These are phyloP conservation scores for Enteromius paludinosus DNA, from an alignment of 2,797 vertebrate genomes.

Conservation along the genomic window DNA sequence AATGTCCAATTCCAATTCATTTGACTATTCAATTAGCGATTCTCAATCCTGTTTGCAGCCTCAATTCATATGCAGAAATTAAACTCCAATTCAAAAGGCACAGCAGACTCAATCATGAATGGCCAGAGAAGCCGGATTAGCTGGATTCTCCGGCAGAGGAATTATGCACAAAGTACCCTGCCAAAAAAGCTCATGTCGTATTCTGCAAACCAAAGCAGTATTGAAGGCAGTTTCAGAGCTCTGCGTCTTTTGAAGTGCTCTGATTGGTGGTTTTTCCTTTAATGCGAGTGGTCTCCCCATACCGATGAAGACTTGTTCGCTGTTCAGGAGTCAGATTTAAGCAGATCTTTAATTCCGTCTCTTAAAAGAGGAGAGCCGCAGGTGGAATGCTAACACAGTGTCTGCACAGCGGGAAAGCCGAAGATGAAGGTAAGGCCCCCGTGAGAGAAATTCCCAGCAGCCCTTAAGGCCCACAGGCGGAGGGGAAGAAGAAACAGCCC, in stretches of 20 bases:
- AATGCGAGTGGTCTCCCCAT: neutral
- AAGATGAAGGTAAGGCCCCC: conserved; percentile 33
- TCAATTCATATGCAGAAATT: neutral
- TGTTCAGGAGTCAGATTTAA: conserved; percentile 6
- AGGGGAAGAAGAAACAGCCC: conserved; percentile 39
- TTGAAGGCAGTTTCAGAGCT: conserved; percentile 1
- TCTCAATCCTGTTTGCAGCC: neutral
- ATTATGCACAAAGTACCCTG: neutral
- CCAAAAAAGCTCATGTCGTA: neutral
- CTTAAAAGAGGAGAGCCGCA: conserved; percentile 5
- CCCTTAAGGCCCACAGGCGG: conserved; percentile 9
- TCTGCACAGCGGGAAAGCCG: conserved; percentile 3
- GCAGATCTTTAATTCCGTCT: conserved; percentile 24
- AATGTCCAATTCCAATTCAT: neutral
- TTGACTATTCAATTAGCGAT: neutral
- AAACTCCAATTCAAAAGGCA: neutral
- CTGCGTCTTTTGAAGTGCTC: conserved; percentile 27
- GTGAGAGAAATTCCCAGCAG: conserved; percentile 25
- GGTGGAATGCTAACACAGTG: conserved; percentile 24
- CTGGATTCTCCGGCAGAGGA: neutral
- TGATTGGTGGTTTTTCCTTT: conserved; percentile 14
- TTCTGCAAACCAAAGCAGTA: conserved; percentile 24
- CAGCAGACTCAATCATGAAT: neutral
- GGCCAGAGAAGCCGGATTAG: conserved; percentile 2
- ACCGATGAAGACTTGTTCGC: conserved; percentile 10